A percentile compares a stretch with the other conserved stretches of the same genome.
phyloP scores from a whole-genome alignment of 37 sponge, comb jelly and placozoan genomes.

The Ephydatia muelleri region DNA sequence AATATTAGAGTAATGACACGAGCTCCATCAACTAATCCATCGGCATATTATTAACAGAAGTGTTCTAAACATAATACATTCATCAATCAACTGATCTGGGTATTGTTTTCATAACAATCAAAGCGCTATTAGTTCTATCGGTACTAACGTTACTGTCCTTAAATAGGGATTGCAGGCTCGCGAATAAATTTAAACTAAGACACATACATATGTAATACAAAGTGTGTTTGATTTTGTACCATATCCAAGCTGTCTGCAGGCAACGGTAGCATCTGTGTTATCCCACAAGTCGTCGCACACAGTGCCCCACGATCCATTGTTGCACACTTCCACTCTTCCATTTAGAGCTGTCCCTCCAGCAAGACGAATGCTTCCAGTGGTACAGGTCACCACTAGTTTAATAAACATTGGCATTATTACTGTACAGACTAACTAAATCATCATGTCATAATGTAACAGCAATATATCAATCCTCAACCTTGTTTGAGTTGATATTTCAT shows the following conservation, averaged over 20 bases:
- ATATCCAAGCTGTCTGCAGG: slow-evolving; percentile 47
- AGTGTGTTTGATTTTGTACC: neutral
- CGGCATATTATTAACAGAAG: neutral
- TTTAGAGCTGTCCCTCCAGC: slow-evolving; percentile 14
- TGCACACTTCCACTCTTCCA: slow-evolving; percentile 46
- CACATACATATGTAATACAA: neutral
- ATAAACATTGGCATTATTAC: neutral
- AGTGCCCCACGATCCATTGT: slow-evolving; percentile 43
- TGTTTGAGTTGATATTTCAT: neutral
- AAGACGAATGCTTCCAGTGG: slow-evolving; percentile 27
- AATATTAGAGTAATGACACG: neutral
- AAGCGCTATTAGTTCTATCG: neutral
- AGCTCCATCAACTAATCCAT: neutral
- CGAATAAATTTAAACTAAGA: neutral
- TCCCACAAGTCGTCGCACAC: slow-evolving; percentile 56
- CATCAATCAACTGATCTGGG: too few relatives aligned
- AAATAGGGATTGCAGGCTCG: neutral
- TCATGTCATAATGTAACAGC: neutral
- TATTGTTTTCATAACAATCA: neutral
- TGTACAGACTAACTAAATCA: neutral
- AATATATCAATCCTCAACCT: neutral
- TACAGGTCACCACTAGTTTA: slow-evolving; percentile 1
- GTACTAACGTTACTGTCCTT: neutral
- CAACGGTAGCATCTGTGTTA: slow-evolving; percentile 33
- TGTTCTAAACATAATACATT: too few relatives aligned